Evolutionary conservation across 2,113 vertebrate species (phyloP).

Genomic region (Columba janthina): DNA sequence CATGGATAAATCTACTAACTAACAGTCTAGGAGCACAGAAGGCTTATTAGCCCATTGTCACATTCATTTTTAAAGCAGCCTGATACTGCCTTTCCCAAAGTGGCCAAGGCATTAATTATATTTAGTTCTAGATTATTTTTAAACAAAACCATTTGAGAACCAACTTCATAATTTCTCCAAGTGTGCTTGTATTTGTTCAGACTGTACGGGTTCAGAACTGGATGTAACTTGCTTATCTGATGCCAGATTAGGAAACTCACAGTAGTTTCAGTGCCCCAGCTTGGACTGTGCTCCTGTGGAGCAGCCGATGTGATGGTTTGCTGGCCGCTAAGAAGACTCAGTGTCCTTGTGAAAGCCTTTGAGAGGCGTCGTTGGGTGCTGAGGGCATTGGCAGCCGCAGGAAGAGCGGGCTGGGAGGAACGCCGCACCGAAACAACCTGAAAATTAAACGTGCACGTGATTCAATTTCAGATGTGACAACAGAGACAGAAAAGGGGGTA

Average conservation of each 20-base stretch:
- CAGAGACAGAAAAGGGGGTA: background rate
- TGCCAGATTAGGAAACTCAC: background rate
- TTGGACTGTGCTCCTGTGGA: background rate
- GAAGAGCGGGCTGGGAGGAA: background rate
- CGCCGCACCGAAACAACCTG: fast-evolving
- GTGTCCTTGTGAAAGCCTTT: background rate
- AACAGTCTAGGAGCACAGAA: background rate
- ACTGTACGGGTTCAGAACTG: background rate
- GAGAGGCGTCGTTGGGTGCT: background rate
- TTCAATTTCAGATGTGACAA: background rate
- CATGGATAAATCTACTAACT: background rate
- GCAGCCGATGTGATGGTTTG: background rate
- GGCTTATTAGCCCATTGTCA: background rate
- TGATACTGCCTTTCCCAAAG: background rate
- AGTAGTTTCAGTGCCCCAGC: background rate
- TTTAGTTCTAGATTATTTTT: background rate
- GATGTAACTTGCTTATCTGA: background rate
- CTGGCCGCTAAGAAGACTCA: background rate
- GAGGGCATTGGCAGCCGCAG: background rate
- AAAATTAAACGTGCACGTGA: background rate
- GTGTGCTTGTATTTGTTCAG: background rate
- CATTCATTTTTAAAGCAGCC: background rate
- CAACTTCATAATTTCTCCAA: background rate
- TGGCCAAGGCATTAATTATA: background rate
- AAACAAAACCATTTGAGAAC: background rate